A percentile compares a stretch with the other conserved stretches of the same genome.
Evolutionary conservation across 2,797 vertebrate species (phyloP).

Genomic region (Danio jaintianensis): DNA sequence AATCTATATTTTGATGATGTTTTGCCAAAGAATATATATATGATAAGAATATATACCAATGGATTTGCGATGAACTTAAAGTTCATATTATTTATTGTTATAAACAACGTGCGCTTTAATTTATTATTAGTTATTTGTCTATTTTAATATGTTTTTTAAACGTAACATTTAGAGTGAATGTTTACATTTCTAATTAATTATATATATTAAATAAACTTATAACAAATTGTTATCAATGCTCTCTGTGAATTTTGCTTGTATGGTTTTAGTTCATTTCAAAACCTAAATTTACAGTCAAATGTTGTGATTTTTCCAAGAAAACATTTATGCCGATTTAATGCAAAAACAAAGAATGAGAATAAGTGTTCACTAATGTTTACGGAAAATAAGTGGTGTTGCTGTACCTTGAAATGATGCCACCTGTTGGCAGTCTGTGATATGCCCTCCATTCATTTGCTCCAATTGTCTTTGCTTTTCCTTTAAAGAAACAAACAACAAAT

Average conservation of each 20-base stretch:
- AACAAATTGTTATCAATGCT: background rate
- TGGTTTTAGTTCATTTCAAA: background rate
- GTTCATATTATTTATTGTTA: no score
- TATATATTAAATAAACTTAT: background rate
- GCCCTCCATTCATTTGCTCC: constrained; percentile 68
- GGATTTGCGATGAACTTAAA: no score
- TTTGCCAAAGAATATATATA: no score
- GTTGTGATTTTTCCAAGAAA: background rate
- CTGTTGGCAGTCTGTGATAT: constrained; percentile 83
- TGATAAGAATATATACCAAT: no score
- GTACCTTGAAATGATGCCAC: constrained; percentile 86
- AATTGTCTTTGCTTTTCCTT: constrained; percentile 82
- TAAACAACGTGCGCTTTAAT: no score
- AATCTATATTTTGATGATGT: no score
- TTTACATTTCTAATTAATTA: background rate
- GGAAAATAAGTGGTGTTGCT: background rate
- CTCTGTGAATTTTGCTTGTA: background rate
- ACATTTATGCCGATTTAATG: background rate
- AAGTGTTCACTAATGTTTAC: background rate
- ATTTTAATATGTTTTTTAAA: background rate
- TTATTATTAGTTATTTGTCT: no score
- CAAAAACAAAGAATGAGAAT: background rate
- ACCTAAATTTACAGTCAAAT: background rate
- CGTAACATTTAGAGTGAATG: background rate
- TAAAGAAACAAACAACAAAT: constrained; percentile 61